Percentiles rank a stretch among this genome's conserved stretches.
Evolutionary conservation across 1,140 invertebrate genomes (phyloP).

Genomic region (Dendroctonus valens): DNA sequence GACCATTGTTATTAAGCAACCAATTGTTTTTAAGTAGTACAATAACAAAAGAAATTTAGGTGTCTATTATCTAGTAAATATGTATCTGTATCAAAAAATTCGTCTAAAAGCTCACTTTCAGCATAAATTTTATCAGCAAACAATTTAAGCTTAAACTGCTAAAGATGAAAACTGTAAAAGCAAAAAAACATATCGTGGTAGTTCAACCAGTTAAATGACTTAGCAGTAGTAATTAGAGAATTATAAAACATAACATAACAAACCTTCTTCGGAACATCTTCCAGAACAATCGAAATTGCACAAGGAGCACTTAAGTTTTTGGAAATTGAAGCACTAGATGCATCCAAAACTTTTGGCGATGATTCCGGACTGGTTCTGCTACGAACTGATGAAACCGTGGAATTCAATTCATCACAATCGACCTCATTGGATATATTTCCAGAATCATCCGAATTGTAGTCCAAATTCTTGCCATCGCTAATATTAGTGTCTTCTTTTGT

Average conservation of each 20-base stretch:
- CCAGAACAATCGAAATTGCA: conserved; percentile 10
- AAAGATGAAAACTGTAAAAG: no score
- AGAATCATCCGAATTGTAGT: conserved; percentile 65
- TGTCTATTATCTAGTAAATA: no score
- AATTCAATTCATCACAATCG: conserved; percentile 36
- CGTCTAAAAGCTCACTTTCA: no score
- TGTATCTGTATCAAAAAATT: no score
- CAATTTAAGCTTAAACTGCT: no score
- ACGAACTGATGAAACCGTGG: conserved; percentile 25
- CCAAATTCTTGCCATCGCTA: conserved; percentile 29
- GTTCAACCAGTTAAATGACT: no score
- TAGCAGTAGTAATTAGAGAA: no score
- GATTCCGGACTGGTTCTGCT: conserved; percentile 32
- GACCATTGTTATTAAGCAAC: no score
- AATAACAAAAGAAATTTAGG: no score
- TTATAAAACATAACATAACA: background rate
- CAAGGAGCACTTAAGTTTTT: conserved; percentile 12
- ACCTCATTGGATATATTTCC: conserved; percentile 74
- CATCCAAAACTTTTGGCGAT: conserved; percentile 24
- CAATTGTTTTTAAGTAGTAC: no score
- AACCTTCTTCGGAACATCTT: conserved; percentile 22
- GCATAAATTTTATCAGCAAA: no score
- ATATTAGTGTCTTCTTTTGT: conserved; percentile 7
- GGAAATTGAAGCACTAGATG: conserved; percentile 2
- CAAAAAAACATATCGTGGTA: no score